Evolutionary conservation across 2,113 vertebrate species (phyloP), one percentile per base, ranked within the genome.

Genomic region (Tragelaphus buxtoni): DNA sequence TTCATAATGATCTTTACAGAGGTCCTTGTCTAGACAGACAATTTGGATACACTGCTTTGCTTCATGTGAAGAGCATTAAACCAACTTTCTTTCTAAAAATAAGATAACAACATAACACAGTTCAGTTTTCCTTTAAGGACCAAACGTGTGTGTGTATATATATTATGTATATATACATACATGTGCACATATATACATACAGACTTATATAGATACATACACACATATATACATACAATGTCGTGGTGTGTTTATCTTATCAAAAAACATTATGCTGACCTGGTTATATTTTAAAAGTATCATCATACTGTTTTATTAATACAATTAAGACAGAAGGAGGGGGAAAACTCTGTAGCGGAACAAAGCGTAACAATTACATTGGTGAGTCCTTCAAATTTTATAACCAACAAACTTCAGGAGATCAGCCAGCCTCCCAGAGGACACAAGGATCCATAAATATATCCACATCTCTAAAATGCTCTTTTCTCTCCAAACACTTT

Each of bases 61-160:
- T 89, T 61, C 13, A 92, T 39, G 35, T 42, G 22, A 69, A 85
- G 0, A 79, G 45, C 28, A 96, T 20, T 69, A 90, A 88, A 69
- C 24, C 65, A 81, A 65, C 55, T 88, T 93, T 79, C 32, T 84
- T 95, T 88, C 82, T 72, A 53, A 93, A 96, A 95, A n/a, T 77
- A 42, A 26, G 30, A n/a, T 76, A 74, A 55, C 4, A 90, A 79
- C 39, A 76, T 22, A 51, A 76, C 18, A 42, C 20, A 82, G 12
- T 47, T 85, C 49, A 77, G 35, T 39, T 51, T 84, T 72, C 39
- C 35, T 88, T 32, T 88, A 24, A 84, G 60, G 10, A 74, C 60
- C 58, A 96, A 91, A 94, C 0, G 5, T 60, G 26, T 39, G 10
- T 28, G 13, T 45, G 18, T n/a, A 7, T 45, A 7, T 20, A 4